Conservation (phyloP, 2,113 vertebrate species). For the Elephantulus edwardii region DNA sequence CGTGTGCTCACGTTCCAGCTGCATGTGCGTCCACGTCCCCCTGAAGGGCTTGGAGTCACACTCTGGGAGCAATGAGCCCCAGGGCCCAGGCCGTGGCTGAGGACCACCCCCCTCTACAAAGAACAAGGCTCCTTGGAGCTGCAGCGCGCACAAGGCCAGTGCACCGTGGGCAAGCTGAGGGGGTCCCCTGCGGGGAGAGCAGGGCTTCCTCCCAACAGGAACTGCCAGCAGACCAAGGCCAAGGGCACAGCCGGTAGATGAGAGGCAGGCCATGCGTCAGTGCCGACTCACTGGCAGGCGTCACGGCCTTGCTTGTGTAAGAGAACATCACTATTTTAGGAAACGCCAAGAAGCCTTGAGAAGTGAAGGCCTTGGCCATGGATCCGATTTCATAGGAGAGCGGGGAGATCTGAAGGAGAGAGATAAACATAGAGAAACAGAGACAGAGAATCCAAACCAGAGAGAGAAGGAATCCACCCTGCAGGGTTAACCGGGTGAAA, state of each 20-base stretch:
- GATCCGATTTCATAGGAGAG: no score
- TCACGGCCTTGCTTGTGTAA: not conserved
- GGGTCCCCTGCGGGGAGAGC: no score
- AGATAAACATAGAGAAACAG: no score
- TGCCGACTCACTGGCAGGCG: rapidly evolving
- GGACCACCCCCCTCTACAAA: rapidly evolving
- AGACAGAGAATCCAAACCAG: no score
- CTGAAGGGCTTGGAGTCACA: not conserved
- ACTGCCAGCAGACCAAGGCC: no score
- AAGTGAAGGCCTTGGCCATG: not conserved
- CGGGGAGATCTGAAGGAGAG: no score
- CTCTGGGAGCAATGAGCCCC: not conserved
- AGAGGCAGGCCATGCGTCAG: rapidly evolving
- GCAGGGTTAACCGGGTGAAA: no score
- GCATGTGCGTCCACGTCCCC: not conserved
- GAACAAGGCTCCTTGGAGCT: rapidly evolving
- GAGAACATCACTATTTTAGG: not conserved
- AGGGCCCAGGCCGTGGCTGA: rapidly evolving
- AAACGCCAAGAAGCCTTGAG: not conserved
- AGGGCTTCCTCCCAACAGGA: no score
- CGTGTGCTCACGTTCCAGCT: not conserved
- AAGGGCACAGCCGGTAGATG: not conserved
- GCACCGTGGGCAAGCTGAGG: rapidly evolving
- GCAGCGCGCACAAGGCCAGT: rapidly evolving
- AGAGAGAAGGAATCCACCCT: no score